Percentiles rank a stretch among this genome's conserved stretches.
phyloP scores from a whole-genome alignment of 2,888 invertebrate species.

The Cosmia trapezina region DNA sequence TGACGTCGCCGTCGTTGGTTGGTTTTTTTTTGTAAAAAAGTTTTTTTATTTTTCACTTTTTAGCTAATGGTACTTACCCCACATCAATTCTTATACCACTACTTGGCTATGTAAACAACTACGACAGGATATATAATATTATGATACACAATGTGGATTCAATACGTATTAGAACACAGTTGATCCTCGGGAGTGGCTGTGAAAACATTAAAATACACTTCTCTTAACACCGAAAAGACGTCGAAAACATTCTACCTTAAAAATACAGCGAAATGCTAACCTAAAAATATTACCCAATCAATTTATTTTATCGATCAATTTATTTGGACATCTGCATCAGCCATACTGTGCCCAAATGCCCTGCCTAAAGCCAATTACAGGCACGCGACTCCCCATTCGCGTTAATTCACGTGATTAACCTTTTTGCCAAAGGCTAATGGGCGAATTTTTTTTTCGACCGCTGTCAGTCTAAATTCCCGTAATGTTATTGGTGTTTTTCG shows the following conservation, averaged over 20 bases:
- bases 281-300: conserved; percentile 1
- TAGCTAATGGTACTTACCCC: too few species aligned
- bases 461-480: conserved; percentile 68
- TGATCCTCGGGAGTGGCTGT: not conserved
- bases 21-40: too few species aligned
- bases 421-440: conserved; percentile 77
- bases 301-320: conserved; percentile 38
- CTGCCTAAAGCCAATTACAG: conserved; percentile 74
- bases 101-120: too few species aligned
- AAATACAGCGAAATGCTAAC: not conserved
- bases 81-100: too few species aligned
- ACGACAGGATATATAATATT: too few species aligned
- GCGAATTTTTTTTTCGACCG: conserved; percentile 71
- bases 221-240: not conserved
- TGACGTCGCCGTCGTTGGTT: too few species aligned
- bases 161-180: too few species aligned
- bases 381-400: conserved; percentile 78
- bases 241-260: too few species aligned
- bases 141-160: too few species aligned
- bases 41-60: too few species aligned
- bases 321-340: conserved; percentile 47
- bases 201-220: not conserved
- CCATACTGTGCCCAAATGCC: conserved; percentile 58
- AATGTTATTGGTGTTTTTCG: conserved; percentile 62
- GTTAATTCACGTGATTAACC: conserved; percentile 81